Conservation (phyloP, 2,888 invertebrate species). For the Coecobrya sp. region DNA sequence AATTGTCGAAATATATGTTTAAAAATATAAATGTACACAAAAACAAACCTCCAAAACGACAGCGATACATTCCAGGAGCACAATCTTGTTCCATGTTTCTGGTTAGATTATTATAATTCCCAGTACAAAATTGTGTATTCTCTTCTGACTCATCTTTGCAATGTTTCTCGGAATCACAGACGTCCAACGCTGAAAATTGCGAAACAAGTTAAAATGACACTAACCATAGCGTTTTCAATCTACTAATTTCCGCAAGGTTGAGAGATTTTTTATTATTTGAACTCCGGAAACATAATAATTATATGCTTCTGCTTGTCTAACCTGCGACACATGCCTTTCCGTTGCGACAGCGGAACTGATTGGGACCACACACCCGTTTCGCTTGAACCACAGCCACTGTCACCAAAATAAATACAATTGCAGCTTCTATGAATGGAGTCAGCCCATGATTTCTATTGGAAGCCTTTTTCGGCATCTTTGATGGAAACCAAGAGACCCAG, state of each 20-base stretch:
- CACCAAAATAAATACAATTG: not conserved
- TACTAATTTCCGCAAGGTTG: not conserved
- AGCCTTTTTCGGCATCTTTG: not conserved
- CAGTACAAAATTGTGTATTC: constrained; percentile 82
- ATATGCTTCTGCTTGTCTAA: constrained; percentile 38
- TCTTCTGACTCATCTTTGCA: constrained; percentile 84
- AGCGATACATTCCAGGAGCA: constrained; percentile 84
- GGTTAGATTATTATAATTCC: constrained; percentile 81
- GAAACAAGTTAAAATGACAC: not conserved
- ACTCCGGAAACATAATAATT: not conserved
- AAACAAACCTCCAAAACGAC: constrained; percentile 84
- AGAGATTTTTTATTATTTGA: not conserved
- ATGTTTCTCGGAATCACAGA: constrained; percentile 84
- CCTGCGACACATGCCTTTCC: constrained; percentile 84
- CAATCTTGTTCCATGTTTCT: constrained; percentile 81
- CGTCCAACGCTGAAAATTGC: constrained; percentile 80
- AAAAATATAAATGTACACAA: not conserved
- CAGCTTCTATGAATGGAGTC: not conserved
- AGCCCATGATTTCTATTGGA: not conserved
- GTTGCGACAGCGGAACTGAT: constrained; percentile 84
- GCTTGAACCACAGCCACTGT: constrained; percentile 6
- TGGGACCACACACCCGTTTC: constrained; percentile 84
- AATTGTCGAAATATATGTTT: not conserved
- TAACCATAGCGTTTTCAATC: not conserved
- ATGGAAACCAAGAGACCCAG: not conserved